A percentile compares a stretch with the other conserved stretches of the same genome.
These are phyloP conservation scores for Acrobasis repandana DNA, from an alignment of 2,888 invertebrate species.

Conservation along the genomic window DNA sequence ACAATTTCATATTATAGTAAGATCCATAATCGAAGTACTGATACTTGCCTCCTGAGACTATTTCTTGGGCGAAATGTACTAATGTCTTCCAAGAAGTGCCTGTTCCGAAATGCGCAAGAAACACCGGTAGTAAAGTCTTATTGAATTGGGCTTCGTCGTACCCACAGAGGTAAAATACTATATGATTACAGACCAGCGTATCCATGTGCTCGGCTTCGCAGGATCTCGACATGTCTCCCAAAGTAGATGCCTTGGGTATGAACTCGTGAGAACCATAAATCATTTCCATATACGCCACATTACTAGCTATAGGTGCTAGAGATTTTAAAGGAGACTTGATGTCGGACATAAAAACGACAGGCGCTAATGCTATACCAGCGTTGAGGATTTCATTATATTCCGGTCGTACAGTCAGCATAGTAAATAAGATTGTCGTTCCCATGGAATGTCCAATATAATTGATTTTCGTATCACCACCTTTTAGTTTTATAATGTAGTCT, in stretches of 20 bases:
- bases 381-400: conserved; percentile 84
- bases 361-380: conserved; percentile 86
- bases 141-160: conserved; percentile 87
- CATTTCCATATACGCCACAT: conserved; percentile 83
- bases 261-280: conserved; percentile 88
- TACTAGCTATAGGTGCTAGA: conserved; percentile 84
- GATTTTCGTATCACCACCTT: conserved; percentile 57
- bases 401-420: conserved; percentile 84
- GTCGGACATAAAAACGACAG: conserved; percentile 86
- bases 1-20: conserved; percentile 75
- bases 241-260: conserved; percentile 84
- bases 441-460: conserved; percentile 95
- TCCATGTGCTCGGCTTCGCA: conserved; percentile 80
- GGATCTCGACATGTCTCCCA: conserved; percentile 81
- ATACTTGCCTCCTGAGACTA: conserved; percentile 72
- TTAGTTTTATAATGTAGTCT: conserved; percentile 81
- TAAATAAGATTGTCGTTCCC: conserved; percentile 90
- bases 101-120: conserved; percentile 87
- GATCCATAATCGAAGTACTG: conserved; percentile 86
- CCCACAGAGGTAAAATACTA: conserved; percentile 88
- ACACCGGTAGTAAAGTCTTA: conserved; percentile 85
- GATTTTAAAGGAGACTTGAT: conserved; percentile 85
- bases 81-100: conserved; percentile 89
- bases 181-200: conserved; percentile 85
- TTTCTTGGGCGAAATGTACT: conserved; percentile 84